Evolutionary conservation across 1,140 invertebrate genomes (phyloP).

Genomic region (Oryctes rhinoceros): DNA sequence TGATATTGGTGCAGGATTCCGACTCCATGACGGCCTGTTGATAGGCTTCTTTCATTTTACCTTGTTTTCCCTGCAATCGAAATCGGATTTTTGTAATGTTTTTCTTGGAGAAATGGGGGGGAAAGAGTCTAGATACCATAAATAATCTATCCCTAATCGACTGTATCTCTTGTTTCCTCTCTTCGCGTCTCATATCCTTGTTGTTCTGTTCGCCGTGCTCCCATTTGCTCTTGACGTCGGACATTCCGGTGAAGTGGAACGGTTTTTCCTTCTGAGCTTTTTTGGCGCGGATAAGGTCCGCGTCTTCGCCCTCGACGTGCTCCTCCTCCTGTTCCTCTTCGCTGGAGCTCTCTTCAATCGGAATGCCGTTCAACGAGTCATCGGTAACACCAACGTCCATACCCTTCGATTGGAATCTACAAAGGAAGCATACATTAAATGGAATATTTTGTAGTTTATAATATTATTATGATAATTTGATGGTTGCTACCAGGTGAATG

Average conservation of each 20-base stretch:
- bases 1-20: constrained; percentile 56
- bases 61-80: constrained; percentile 78
- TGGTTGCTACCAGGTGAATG: too few species aligned
- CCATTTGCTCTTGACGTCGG: constrained; percentile 82
- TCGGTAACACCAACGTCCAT: constrained; percentile 81
- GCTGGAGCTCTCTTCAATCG: constrained; percentile 69
- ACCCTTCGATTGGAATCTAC: constrained; percentile 80
- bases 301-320: constrained; percentile 58
- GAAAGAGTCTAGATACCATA: constrained; percentile 67
- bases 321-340: constrained; percentile 70
- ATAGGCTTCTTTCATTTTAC: constrained; percentile 90
- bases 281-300: constrained; percentile 60
- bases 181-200: constrained; percentile 76
- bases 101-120: neutral
- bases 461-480: too few species aligned
- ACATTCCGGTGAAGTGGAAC: constrained; percentile 84
- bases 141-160: constrained; percentile 84
- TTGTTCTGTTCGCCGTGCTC: constrained; percentile 71
- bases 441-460: neutral
- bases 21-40: constrained; percentile 87
- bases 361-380: constrained; percentile 77
- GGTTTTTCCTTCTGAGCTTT: constrained; percentile 72
- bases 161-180: constrained; percentile 88
- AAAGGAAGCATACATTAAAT: too few species aligned
- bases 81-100: neutral